Base-by-base conservation (phyloP, 2,113 vertebrate species). In the Diadophis punctatus region DNA sequence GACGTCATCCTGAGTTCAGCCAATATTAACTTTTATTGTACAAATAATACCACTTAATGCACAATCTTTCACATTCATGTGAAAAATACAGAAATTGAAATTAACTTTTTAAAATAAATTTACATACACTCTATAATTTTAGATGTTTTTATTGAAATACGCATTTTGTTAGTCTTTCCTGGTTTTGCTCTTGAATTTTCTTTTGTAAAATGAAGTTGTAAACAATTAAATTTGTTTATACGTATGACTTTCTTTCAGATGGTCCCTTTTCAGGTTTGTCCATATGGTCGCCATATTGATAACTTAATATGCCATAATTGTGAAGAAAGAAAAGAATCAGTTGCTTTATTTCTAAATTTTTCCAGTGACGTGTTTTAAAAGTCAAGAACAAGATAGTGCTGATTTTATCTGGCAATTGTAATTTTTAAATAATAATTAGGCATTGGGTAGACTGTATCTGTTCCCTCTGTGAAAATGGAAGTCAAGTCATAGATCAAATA, bases 251-350 rank as follows among this genome's bases (percentile, higher is more conserved):
- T 74, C 14, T 74, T 74, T 74, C 68, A 74, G n/a, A 74, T 34
- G 16, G 0, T 34, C 68, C 68, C 6, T 74, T 74, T 39, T 74
- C 16, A 74, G 68, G n/a, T 34, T 74, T 34, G 68, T 74, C n/a
- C 68, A 18, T 74, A 34, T 74, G 68, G 14, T 74, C 2, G 0
- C n/a, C n/a, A n/a, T 14, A 68, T n/a, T n/a, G 4, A 68, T 68
- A 16, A 90, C 92, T 96, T 96, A 93, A 95, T 94, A 94, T 94
- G 93, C 93, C 43, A 27, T 94, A 95, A 95, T 93, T 94, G 84
- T 49, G 86, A 91, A 74, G 91, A 89, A 74, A 53, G 49, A 60
- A 46, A 92, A 92, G 95, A 92, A 95, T 92, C 94, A 89, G 63
- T 90, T 92, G 48, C 84, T 92, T 93, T 91, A 80, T 94, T 92